phyloP scores from a whole-genome alignment of 2,113 vertebrate species.

The Columba janthina region DNA sequence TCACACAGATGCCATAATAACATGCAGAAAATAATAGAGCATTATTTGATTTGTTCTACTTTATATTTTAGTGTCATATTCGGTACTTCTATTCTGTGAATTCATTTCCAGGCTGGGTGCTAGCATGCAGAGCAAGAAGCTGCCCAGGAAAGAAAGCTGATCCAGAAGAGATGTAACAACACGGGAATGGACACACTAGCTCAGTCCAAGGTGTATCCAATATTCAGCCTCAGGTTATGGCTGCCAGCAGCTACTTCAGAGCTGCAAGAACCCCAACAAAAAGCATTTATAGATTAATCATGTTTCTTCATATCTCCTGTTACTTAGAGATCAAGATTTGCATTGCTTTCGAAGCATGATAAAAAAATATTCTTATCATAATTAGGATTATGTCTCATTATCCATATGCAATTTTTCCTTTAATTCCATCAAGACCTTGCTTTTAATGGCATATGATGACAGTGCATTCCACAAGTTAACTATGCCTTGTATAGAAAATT shows the following conservation, averaged over 20 bases:
- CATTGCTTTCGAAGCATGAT: neutral
- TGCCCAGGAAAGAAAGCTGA: neutral
- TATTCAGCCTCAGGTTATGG: neutral
- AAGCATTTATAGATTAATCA: neutral
- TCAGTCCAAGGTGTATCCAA: neutral
- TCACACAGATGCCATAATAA: neutral
- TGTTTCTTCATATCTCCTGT: neutral
- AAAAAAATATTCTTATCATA: neutral
- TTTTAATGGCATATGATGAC: neutral
- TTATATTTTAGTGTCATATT: neutral
- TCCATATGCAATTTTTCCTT: neutral
- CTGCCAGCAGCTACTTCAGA: neutral
- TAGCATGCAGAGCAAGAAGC: neutral
- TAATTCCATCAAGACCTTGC: neutral
- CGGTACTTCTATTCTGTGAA: neutral
- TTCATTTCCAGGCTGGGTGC: neutral
- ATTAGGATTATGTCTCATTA: neutral
- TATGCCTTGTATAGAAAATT: conserved; percentile 30
- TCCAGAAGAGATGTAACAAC: neutral
- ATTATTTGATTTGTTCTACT: neutral
- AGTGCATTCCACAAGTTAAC: neutral
- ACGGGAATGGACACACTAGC: too few relatives aligned
- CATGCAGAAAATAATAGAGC: neutral
- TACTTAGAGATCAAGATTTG: neutral
- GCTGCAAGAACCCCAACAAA: neutral